phyloP scores from a whole-genome alignment of 2,888 invertebrate species.

The Dolichopus griseipennis region DNA sequence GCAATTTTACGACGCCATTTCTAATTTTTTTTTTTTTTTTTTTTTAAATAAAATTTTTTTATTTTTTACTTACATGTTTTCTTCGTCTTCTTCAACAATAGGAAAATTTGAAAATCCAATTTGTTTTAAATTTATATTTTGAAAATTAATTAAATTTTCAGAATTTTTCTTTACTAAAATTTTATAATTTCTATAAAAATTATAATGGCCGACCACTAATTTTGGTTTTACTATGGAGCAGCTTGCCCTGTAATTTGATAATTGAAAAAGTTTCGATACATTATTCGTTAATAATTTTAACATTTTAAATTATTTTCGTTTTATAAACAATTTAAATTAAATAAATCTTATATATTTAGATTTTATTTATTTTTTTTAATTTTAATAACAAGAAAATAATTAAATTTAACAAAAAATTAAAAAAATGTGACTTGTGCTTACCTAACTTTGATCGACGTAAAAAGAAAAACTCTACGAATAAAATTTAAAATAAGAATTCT shows the following conservation, averaged over 20 bases:
- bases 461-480: not conserved
- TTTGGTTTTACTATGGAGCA: not conserved
- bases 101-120: not conserved
- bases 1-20: not conserved
- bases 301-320: not conserved
- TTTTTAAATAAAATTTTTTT: not conserved
- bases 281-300: not conserved
- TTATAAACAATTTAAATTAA: not conserved
- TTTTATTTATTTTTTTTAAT: not conserved
- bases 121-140: not conserved
- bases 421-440: constrained; percentile 4
- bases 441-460: not conserved
- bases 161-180: not conserved
- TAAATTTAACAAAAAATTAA: not conserved
- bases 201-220: constrained; percentile 3
- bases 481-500: no score
- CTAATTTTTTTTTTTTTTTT: not conserved
- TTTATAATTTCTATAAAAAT: not conserved
- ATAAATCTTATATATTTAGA: not conserved
- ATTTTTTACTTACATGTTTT: not conserved
- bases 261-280: not conserved
- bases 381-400: not conserved
- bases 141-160: not conserved
- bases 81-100: not conserved
- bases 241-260: not conserved